Percentiles rank a stretch among this genome's conserved stretches.
These are phyloP conservation scores for Athetis lepigone DNA, from an alignment of 2,888 invertebrate species.

Conservation along the genomic window DNA sequence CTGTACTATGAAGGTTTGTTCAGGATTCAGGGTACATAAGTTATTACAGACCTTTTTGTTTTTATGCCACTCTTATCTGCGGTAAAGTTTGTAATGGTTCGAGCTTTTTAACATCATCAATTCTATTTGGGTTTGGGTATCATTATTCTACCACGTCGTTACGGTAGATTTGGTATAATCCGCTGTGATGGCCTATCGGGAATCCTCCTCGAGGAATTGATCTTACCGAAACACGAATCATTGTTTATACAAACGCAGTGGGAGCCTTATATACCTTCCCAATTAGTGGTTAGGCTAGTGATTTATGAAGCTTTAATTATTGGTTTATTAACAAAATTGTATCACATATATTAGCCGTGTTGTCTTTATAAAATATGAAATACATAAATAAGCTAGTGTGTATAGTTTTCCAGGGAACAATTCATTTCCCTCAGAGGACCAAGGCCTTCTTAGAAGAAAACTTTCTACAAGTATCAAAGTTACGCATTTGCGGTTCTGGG, in stretches of 20 bases:
- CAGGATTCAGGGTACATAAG: neutral
- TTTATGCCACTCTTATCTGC: neutral
- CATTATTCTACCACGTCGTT: neutral
- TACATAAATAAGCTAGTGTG: neutral
- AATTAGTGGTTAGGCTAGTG: constrained; percentile 68
- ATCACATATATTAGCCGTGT: neutral
- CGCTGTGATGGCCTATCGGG: neutral
- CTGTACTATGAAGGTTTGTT: neutral
- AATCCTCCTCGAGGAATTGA: neutral
- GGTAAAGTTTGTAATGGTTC: neutral
- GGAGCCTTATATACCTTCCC: constrained; percentile 62
- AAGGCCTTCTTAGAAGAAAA: constrained; percentile 4
- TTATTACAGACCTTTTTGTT: neutral
- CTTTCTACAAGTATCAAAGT: constrained; percentile 10
- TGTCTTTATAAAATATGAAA: neutral
- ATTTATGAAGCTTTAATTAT: constrained; percentile 55
- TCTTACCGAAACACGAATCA: neutral
- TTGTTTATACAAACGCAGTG: constrained; percentile 61
- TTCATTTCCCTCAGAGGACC: neutral
- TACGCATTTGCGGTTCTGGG: neutral
- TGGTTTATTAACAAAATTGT: neutral
- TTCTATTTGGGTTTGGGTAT: neutral
- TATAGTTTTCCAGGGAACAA: neutral
- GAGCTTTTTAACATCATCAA: neutral
- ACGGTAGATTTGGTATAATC: constrained; percentile 3